Conservation (phyloP, 1,140 invertebrate genomes). For the Tetramorium alpestre region DNA sequence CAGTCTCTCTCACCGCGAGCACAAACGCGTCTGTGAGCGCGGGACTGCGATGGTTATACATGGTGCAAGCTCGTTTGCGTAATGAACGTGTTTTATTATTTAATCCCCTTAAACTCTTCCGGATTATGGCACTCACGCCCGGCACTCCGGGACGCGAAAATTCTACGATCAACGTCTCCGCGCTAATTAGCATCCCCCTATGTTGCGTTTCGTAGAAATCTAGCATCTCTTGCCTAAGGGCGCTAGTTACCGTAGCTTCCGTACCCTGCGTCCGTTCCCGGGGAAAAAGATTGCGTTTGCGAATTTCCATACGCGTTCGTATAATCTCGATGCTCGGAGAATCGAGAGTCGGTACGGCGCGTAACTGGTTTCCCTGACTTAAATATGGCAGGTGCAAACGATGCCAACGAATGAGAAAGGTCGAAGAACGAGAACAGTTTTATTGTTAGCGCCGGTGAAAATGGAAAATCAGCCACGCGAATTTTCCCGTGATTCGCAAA, state of each 20-base stretch:
- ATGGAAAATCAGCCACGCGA: not conserved
- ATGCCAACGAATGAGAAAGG: not conserved
- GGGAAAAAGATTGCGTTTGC: slow-evolving; percentile 3
- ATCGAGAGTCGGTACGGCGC: not conserved
- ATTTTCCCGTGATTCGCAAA: not conserved
- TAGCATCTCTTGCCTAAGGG: not conserved
- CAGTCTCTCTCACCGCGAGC: slow-evolving; percentile 28
- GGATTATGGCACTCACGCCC: slow-evolving; percentile 65
- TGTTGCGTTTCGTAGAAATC: not conserved
- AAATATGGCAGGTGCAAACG: slow-evolving; percentile 5
- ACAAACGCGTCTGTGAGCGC: slow-evolving; percentile 2
- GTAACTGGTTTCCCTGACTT: slow-evolving; percentile 44
- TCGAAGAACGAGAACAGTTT: slow-evolving; percentile 13
- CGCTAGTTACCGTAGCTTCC: not conserved
- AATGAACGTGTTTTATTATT: slow-evolving; percentile 74
- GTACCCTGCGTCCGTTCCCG: not conserved
- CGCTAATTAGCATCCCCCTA: slow-evolving; percentile 66
- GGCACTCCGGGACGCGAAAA: slow-evolving; percentile 1
- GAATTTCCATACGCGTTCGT: not conserved
- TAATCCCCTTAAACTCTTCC: slow-evolving; percentile 71
- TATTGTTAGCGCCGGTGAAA: slow-evolving; percentile 6
- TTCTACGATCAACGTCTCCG: slow-evolving; percentile 18
- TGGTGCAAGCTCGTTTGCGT: slow-evolving; percentile 41
- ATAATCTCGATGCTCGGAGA: slow-evolving; percentile 10
- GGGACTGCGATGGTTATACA: slow-evolving; percentile 1